phyloP scores from a whole-genome alignment of 2,888 invertebrate genomes.

The Antheraea yamamai region DNA sequence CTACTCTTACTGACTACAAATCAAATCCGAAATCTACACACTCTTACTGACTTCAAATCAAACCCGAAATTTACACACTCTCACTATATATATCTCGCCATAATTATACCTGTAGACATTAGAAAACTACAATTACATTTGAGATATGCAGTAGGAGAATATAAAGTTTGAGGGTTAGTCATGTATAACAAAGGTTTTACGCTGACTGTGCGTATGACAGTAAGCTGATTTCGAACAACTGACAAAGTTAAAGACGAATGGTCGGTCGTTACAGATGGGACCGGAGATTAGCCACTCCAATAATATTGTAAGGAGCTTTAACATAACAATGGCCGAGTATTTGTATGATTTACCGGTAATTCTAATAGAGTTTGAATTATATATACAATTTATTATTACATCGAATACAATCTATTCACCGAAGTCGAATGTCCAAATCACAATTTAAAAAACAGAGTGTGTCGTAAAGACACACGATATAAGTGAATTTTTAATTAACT shows the following conservation, averaged over 20 bases:
- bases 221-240: conserved; percentile 7
- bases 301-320: not conserved
- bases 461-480: too few relatives aligned
- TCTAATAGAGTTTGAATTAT: not conserved
- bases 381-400: not conserved
- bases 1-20: too few relatives aligned
- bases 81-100: not conserved
- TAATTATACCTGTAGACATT: not conserved
- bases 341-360: not conserved
- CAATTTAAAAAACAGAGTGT: too few relatives aligned
- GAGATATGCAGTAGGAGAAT: not conserved
- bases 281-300: conserved; percentile 11
- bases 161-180: not conserved
- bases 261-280: conserved; percentile 10
- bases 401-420: not conserved
- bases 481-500: too few relatives aligned
- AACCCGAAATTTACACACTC: too few relatives aligned
- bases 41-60: too few relatives aligned
- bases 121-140: not conserved
- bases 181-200: conserved; percentile 11
- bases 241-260: conserved; percentile 14
- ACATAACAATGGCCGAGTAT: not conserved
- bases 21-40: too few relatives aligned
- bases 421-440: not conserved
- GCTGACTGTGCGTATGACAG: not conserved